Evolutionary conservation across 1,140 invertebrate genomes (phyloP), one percentile per base, ranked within the genome.

Genomic region (Drosophila prosaltans): DNA sequence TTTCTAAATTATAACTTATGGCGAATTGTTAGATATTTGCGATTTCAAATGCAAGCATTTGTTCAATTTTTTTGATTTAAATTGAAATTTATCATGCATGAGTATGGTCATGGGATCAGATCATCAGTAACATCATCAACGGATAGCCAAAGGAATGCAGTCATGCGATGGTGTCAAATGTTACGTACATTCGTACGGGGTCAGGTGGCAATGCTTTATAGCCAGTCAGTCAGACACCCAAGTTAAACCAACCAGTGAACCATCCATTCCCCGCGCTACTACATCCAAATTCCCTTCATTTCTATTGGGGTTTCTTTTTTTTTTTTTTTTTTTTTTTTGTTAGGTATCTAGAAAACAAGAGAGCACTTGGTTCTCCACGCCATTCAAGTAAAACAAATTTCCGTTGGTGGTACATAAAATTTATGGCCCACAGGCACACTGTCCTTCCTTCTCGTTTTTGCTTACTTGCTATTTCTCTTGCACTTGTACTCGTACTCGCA

Each of bases 311-410:
- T 16, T 30, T 30, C 28, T 30, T 30, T 30, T 30, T 30, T 30
- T 11, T 54, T 30, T 26, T 4, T 58, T 40, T 48, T 57, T 76
- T 43, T 57, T 74, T 65, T 65, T 70, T 45, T 48, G 72, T 66
- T 73, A 74, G 73, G 69, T 73, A 78, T 71, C 70, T 71, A 7
- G 72, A 62, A 75, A 83, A 72, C 81, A 74, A 69, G 69, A 74
- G 78, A 68, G 62, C 73, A 81, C 69, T 70, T 70, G 40, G 60
- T 55, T 62, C 57, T 77, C 71, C 57, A 74, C 74, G 79, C 78
- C 82, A 78, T 81, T 86, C 66, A 86, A 81, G 78, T 81, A 85
- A 85, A 85, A 86, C 82, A 85, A 85, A 85, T 85, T 85, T 85
- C 82, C 82, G 82, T 85, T 81, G 66, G 69, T 69, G 72, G 82